phyloP scores from a whole-genome alignment of 1,140 invertebrate species.

The Bombyx mori region ASM3026992v2 NC_085110.1:11098001-11098500 shows the following conservation, averaged over 20 bases:
- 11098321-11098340: conserved; percentile 9
- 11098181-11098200: conserved; percentile 73
- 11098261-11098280: conserved; percentile 71
- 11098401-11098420: conserved; percentile 33
- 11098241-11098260: conserved; percentile 73
- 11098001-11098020: too few species aligned
- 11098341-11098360: conserved; percentile 36
- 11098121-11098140: conserved; percentile 66
- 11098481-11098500: conserved; percentile 27
- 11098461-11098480: conserved; percentile 14
- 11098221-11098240: conserved; percentile 73
- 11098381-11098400: conserved; percentile 10
- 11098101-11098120: conserved; percentile 9
- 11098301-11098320: conserved; percentile 49
- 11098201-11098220: conserved; percentile 74
- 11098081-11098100: too few species aligned
- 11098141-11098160: conserved; percentile 69
- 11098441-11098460: conserved; percentile 7
- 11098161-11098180: conserved; percentile 75
- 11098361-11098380: conserved; percentile 4
- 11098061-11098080: too few species aligned
- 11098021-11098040: too few species aligned
- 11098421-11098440: conserved; percentile 10
- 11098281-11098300: conserved; percentile 66
- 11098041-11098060: too few species aligned